These are phyloP conservation scores for Agrotis exclamationis DNA, from an alignment of 2,888 invertebrate species.

Conservation along the genomic window DNA sequence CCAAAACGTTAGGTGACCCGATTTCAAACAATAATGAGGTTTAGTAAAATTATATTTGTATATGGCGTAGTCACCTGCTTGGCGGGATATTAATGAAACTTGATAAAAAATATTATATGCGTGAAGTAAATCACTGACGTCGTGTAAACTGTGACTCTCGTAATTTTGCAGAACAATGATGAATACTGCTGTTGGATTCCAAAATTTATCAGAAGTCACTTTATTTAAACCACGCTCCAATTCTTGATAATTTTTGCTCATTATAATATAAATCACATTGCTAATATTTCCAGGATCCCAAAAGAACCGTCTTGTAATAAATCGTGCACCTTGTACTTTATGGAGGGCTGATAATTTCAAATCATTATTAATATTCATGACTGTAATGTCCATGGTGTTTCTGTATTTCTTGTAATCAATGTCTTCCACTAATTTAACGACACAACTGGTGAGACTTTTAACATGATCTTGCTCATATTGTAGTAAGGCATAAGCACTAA, in stretches of 20 bases:
- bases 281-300: conserved; percentile 59
- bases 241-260: conserved; percentile 59
- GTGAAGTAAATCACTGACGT: conserved; percentile 60
- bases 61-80: conserved; percentile 36
- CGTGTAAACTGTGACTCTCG: conserved; percentile 38
- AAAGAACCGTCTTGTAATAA: conserved; percentile 62
- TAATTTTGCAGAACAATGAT: conserved; percentile 66
- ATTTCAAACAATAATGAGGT: conserved; percentile 48
- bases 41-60: conserved; percentile 59
- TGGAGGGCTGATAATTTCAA: conserved; percentile 61
- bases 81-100: conserved; percentile 27
- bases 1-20: conserved; percentile 44
- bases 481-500: conserved; percentile 24
- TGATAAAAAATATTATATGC: conserved; percentile 38
- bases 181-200: conserved; percentile 72
- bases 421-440: conserved; percentile 49
- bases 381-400: conserved; percentile 59
- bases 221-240: conserved; percentile 58
- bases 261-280: conserved; percentile 67
- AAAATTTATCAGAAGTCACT: conserved; percentile 64
- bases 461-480: conserved; percentile 11
- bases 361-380: conserved; percentile 65
- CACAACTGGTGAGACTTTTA: conserved; percentile 50
- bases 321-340: conserved; percentile 55
- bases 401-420: conserved; percentile 39